Percentiles rank a stretch among this genome's conserved stretches.
phyloP scores from a whole-genome alignment of 1,140 invertebrate genomes.

The Holotrichia oblita region DNA sequence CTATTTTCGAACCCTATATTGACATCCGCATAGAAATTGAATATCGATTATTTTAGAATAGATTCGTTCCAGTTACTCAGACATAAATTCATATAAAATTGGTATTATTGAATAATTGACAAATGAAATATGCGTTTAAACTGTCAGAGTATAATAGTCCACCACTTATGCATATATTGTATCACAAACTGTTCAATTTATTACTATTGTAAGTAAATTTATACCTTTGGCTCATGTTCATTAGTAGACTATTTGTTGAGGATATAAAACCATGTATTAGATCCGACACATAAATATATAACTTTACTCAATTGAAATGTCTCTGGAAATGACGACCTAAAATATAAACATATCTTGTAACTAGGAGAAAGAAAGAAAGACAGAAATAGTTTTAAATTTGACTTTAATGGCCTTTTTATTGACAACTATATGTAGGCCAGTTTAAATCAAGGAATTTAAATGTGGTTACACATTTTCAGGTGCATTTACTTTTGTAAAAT shows the following conservation, averaged over 20 bases:
- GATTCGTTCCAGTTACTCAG: not conserved
- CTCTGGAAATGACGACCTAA: too few relatives aligned
- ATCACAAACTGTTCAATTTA: not conserved
- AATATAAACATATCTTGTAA: too few relatives aligned
- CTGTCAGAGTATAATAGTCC: not conserved
- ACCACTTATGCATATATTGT: too few relatives aligned
- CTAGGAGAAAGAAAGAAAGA: too few relatives aligned
- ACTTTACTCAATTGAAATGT: too few relatives aligned
- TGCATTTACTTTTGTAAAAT: too few relatives aligned
- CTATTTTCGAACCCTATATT: not conserved
- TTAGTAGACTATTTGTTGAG: not conserved
- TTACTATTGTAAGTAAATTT: not conserved
- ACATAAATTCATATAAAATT: constrained; percentile 1
- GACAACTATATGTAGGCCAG: too few relatives aligned
- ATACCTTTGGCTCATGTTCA: not conserved
- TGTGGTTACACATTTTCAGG: too few relatives aligned
- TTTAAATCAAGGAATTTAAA: too few relatives aligned
- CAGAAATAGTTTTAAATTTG: too few relatives aligned
- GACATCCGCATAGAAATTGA: not conserved
- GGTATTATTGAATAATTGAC: not conserved
- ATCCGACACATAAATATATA: not conserved
- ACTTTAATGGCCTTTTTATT: too few relatives aligned
- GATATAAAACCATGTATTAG: not conserved
- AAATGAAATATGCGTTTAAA: not conserved
- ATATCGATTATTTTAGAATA: not conserved